Conservation (phyloP, 2,797 vertebrate species). For the Zenarchopterus dispar region DNA sequence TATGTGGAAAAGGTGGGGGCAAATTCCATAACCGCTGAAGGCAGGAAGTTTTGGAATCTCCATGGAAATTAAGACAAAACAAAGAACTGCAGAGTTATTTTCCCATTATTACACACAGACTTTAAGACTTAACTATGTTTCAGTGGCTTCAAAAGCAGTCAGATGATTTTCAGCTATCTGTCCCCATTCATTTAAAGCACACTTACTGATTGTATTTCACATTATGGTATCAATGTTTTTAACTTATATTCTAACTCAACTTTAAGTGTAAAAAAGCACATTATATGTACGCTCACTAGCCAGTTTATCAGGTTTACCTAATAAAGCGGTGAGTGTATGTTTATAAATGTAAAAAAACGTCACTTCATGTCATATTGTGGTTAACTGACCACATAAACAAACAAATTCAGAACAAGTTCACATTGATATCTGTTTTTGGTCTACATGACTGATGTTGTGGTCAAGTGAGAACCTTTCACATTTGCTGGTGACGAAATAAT, state of each 20-base stretch:
- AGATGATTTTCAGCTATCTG: conserved; percentile 45
- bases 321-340: too few species aligned
- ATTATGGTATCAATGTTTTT: background rate
- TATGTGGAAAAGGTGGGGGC: conserved; percentile 76
- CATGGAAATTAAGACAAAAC: conserved; percentile 83
- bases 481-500: conserved; percentile 49
- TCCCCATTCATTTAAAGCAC: conserved; percentile 31
- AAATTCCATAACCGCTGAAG: conserved; percentile 77
- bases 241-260: too few species aligned
- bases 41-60: conserved; percentile 86
- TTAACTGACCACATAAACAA: too few species aligned
- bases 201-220: conserved; percentile 32
- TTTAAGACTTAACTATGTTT: conserved; percentile 57
- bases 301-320: too few species aligned
- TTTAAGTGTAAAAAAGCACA: too few species aligned
- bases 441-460: conserved; percentile 20
- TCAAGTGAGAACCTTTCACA: conserved; percentile 37
- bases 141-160: conserved; percentile 46
- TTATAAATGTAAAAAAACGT: too few species aligned
- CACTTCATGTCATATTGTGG: too few species aligned
- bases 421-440: conserved; percentile 45
- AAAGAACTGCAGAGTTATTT: conserved; percentile 70
- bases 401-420: too few species aligned
- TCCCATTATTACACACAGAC: conserved; percentile 72
- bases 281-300: too few species aligned